These are phyloP conservation scores for Xanthia icteritia DNA, from an alignment of 2,888 invertebrate species.

Conservation along the genomic window DNA sequence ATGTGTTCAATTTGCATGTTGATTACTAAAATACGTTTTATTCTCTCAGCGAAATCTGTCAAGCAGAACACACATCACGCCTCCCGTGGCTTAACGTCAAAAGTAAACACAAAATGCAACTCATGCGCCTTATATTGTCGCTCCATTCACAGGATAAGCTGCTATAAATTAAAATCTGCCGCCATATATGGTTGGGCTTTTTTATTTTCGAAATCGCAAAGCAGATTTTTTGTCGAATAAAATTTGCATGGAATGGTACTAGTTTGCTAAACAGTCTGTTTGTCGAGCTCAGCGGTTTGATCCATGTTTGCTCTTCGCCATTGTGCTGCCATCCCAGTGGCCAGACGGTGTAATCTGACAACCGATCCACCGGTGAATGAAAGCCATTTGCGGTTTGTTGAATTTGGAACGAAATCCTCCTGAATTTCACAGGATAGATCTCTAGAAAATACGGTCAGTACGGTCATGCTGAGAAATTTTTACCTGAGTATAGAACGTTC, in stretches of 20 bases:
- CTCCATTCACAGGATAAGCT: constrained; percentile 67
- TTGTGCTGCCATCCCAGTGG: constrained; percentile 76
- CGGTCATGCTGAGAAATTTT: not conserved
- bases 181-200: constrained; percentile 69
- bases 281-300: constrained; percentile 79
- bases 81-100: constrained; percentile 23
- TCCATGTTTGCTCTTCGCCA: constrained; percentile 80
- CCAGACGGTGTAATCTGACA: constrained; percentile 64
- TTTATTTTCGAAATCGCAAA: constrained; percentile 70
- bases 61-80: constrained; percentile 23
- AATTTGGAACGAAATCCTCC: constrained; percentile 33
- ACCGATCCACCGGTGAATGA: constrained; percentile 56
- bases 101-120: constrained; percentile 39
- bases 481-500: not conserved
- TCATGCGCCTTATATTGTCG: constrained; percentile 54
- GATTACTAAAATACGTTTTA: constrained; percentile 27
- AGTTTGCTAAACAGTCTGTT: constrained; percentile 75
- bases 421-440: constrained; percentile 6
- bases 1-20: constrained; percentile 25
- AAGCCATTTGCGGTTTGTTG: constrained; percentile 44
- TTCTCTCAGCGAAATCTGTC: constrained; percentile 18
- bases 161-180: constrained; percentile 61
- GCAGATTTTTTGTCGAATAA: constrained; percentile 74
- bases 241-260: constrained; percentile 77
- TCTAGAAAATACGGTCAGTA: not conserved